Base-by-base conservation (phyloP, 2,888 invertebrate species). In the Homarus gammarus region DNA sequence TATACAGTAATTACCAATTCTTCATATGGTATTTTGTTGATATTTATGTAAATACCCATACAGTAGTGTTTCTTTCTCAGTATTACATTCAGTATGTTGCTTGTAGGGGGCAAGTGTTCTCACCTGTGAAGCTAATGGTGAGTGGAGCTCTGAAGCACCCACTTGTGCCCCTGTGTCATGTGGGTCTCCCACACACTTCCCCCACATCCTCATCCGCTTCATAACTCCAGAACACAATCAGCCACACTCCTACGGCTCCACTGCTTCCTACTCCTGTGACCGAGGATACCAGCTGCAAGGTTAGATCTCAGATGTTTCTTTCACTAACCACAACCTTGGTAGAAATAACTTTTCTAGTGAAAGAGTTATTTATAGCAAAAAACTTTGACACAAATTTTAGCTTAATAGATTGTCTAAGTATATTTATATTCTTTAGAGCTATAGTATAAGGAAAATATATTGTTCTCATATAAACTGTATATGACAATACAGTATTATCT, bases 221-320 rank as follows among this genome's bases (percentile, higher is more conserved):
- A 36, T 84, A 10, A 33, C 68, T 18, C 51, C 83, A 61, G 81
- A 90, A 38, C 87, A 87, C 56, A 44, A 51, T 27, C 36, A 72
- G 15, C 75, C 73, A 72, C 79, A 87, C 33, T 36, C 68, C 56
- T 87, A 68, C 18, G 83, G 83, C n/a, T 83, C 87, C n/a, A 83
- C 89, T 27, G 86, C 83, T 10, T 83, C 90, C 61, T 93, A 93
- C 84, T 70, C 68, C 3, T 94, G 94, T 87, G 86, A 92, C 10
- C 91, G 92, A 18, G 94, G 94, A 2, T 94, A 93, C 90, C 91
- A 92, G 61, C 87, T 94, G 94, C 31, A 73, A 33, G 72, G 64
- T 75, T 40, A 56, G 1, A 44, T 44, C 44, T 44, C 44, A 44
- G 44, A 44, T 33, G 31, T 31, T 70, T 12, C 5, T 70, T 6